Base-by-base conservation (phyloP, 2,888 invertebrate species). In the Alloscopus bannaensis region DNA sequence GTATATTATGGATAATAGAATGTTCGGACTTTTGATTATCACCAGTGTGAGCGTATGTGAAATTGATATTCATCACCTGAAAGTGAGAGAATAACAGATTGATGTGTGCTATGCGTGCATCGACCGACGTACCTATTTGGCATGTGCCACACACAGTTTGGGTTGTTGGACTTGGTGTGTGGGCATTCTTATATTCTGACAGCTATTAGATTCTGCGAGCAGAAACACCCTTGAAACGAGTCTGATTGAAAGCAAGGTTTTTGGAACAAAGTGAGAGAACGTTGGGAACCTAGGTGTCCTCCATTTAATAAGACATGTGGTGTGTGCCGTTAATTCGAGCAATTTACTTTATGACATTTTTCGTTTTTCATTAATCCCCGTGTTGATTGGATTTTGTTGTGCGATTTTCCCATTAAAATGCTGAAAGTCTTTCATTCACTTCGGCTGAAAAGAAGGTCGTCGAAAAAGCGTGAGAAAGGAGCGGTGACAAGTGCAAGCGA, bases 391-490 rank as follows among this genome's bases (percentile, higher is more conserved):
- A 62, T 60, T 71, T 71, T 20, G 26, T 52, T 69, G 70, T 72
- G 52, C 18, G n/a, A 28, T 6, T 40, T 73, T 47, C 31, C 20
- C 28, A 59, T 73, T 20, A 84, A 80, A 81, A 84, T 84, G 84
- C 79, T 84, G 11, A 84, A 84, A 80, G 84, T 84, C 16, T 84
- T 84, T 70, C 78, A 83, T 59, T 84, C 84, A 20, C 75, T 84
- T 26, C 72, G 84, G 62, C 79, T 82, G 40, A 84, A 83, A 65
- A 79, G 83, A 73, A 79, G 73, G 26, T 83, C 83, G 52, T 82
- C 80, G 11, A 84, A 82, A 79, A 80, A 77, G 47, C 81, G 81
- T 55, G 80, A 81, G 50, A 81, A 82, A 62, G 83, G 78, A 55
- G 78, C 76, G 22, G 11, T 72, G 18, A 83, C 83, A 59, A 81